A percentile compares a stretch with the other conserved stretches of the same genome.
phyloP scores from a whole-genome alignment of 2,888 invertebrate species.

The Phanerotoma sp. region DNA sequence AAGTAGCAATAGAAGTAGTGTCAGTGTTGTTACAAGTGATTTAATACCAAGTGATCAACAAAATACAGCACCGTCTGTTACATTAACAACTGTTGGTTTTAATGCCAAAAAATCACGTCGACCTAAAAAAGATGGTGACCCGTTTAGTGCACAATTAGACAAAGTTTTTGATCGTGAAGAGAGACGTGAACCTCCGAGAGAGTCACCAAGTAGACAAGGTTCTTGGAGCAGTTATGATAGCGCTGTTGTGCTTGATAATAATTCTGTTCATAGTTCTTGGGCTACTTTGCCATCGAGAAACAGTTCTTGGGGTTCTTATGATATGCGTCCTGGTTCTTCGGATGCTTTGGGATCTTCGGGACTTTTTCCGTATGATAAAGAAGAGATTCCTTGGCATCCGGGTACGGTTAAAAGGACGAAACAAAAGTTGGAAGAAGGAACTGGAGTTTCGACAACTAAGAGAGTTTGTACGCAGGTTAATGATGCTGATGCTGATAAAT shows the following conservation, averaged over 20 bases:
- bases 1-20: conserved; percentile 47
- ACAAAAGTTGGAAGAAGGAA: conserved; percentile 67
- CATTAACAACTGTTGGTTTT: conserved; percentile 25
- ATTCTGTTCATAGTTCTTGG: conserved; percentile 81
- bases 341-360: conserved; percentile 56
- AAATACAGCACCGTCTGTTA: conserved; percentile 15
- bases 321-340: conserved; percentile 60
- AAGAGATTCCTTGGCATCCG: conserved; percentile 67
- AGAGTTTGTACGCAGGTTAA: conserved; percentile 51
- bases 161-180: conserved; percentile 72
- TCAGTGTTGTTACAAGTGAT: conserved; percentile 30
- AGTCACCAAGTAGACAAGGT: conserved; percentile 69
- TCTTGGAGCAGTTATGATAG: conserved; percentile 80
- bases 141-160: conserved; percentile 71
- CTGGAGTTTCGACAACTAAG: conserved; percentile 53
- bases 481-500: conserved; percentile 43
- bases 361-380: conserved; percentile 63
- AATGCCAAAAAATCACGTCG: conserved; percentile 40
- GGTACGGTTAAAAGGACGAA: conserved; percentile 73
- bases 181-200: conserved; percentile 51
- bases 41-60: conserved; percentile 22
- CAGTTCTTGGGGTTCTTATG: conserved; percentile 74
- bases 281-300: conserved; percentile 69
- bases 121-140: conserved; percentile 62
- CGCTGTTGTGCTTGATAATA: conserved; percentile 71